These are phyloP conservation scores for Parnassius apollo DNA, from an alignment of 2,888 invertebrate genomes.

Conservation along the genomic window DNA sequence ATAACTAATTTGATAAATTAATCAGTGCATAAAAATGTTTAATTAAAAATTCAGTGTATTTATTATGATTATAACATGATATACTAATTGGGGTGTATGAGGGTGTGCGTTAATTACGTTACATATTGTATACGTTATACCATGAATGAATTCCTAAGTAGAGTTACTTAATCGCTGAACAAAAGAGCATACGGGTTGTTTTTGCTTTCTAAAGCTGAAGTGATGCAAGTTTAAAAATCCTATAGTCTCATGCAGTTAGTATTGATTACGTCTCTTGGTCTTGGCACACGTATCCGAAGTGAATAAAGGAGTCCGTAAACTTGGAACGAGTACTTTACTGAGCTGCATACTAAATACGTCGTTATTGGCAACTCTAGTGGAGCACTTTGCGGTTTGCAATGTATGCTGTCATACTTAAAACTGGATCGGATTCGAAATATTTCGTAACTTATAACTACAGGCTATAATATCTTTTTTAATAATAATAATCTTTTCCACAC, in stretches of 20 bases:
- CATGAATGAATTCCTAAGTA: no score
- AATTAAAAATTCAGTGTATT: no score
- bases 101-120: no score
- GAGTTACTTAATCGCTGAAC: no score
- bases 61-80: no score
- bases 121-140: no score
- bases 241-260: neutral
- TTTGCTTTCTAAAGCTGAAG: neutral
- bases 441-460: neutral
- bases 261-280: slow-evolving; percentile 8
- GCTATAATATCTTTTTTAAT: neutral
- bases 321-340: slow-evolving; percentile 3
- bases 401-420: neutral
- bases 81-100: no score
- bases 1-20: no score
- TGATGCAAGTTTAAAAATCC: slow-evolving; percentile 3
- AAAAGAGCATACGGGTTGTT: no score
- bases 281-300: slow-evolving; percentile 5
- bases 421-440: neutral
- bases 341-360: slow-evolving; percentile 15
- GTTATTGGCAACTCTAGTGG: neutral
- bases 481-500: no score
- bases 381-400: neutral
- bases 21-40: no score
- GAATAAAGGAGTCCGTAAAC: slow-evolving; percentile 1